phyloP scores from a whole-genome alignment of 2,888 invertebrate species.

The Clistopyga incitator region DNA sequence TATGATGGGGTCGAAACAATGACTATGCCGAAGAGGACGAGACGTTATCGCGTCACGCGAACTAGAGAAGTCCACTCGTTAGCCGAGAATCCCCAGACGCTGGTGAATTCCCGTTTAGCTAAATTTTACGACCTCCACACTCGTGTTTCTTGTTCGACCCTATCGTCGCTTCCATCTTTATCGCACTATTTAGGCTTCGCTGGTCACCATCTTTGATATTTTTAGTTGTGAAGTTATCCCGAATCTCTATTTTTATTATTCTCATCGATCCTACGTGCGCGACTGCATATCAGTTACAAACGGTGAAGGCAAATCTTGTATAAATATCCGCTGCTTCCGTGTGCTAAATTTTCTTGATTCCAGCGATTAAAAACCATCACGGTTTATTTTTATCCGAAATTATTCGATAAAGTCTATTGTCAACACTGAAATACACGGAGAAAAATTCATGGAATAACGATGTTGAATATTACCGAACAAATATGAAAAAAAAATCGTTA shows the following conservation, averaged over 20 bases:
- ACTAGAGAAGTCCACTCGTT: constrained; percentile 1
- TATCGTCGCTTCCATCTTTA: constrained; percentile 39
- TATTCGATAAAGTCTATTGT: background rate
- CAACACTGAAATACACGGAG: no score
- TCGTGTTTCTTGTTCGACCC: background rate
- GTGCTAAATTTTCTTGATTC: background rate
- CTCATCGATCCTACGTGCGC: constrained; percentile 24
- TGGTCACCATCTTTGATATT: constrained; percentile 34
- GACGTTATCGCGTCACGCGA: constrained; percentile 53
- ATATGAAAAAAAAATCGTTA: no score
- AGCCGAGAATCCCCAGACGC: background rate
- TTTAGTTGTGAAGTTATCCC: constrained; percentile 25
- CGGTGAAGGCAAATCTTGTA: background rate
- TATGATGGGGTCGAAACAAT: background rate
- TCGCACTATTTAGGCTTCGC: constrained; percentile 34
- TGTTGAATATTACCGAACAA: no score
- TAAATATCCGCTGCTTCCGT: constrained; percentile 13
- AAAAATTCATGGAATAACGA: no score
- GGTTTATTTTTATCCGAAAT: background rate
- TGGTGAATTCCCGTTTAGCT: constrained; percentile 5
- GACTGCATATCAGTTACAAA: constrained; percentile 1
- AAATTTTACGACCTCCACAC: background rate
- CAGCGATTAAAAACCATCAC: background rate
- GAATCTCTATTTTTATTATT: constrained; percentile 48
- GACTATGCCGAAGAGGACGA: constrained; percentile 3